Base-by-base conservation (phyloP, 2,113 vertebrate genomes). In the Stegastes partitus region DNA sequence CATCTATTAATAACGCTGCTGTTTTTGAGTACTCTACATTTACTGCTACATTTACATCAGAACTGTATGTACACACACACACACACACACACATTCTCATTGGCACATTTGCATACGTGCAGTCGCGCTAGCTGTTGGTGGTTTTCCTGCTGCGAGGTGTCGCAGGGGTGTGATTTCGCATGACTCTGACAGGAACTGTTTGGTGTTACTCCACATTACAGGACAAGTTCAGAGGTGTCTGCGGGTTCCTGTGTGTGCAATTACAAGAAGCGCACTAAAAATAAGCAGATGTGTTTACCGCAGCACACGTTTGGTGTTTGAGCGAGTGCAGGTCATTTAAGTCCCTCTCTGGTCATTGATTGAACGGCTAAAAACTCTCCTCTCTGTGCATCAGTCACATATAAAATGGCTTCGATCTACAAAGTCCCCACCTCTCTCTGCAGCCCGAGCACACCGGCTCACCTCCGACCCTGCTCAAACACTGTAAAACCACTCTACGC, bases 1-100 rank as follows among this genome's bases (percentile, higher is more conserved):
- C 25, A 19, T 90, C 87, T 84, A 92, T 92, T 93, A 91, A 91
- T 93, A 94, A 87, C 81, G 49, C 62, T 7, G 34, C 84, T 82
- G 84, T 80, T 79, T 91, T 82, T 89, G 63, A 93, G 76, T 71
- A 87, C 80, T 84, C 69, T n/a, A n/a, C n/a, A n/a, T n/a, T n/a
- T n/a, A n/a, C n/a, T 76, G 71, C 78, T 79, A 87, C 83, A 85
- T 91, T 87, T 87, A 84, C 73, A 75, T 75, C 53, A 44, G 49
- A 68, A 67, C 72, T 22, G 49, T 11, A 19, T 16, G 0, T n/a
- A 62, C 28, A 47, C 45, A 53, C 62, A 63, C n/a, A 59, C 44
- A 37, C 12, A 42, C 16, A 57, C 19, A 49, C 23, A 37, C 34
- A 47, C 28, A 34, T 25, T 66, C 31, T 25, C 68, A 76, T 25